Percentiles rank a stretch among this genome's conserved stretches.
These are phyloP conservation scores for Zosterops pallidus DNA, from an alignment of 2,113 vertebrate species.

Conservation along the genomic window DNA sequence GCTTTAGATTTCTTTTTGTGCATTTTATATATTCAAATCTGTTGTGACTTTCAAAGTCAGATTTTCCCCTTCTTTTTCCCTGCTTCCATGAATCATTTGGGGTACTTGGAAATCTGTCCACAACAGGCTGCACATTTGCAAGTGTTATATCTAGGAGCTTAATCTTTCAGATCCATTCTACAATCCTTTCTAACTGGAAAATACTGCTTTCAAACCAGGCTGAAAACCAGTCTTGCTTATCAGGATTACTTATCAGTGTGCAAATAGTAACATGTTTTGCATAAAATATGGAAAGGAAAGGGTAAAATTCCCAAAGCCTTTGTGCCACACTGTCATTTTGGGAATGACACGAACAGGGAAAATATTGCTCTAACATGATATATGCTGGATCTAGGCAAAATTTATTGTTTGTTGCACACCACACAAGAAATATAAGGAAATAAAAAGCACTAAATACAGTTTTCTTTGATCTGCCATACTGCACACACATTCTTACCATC, in stretches of 20 bases:
- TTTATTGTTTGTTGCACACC: background rate
- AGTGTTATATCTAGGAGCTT: background rate
- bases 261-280: background rate
- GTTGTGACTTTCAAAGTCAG: background rate
- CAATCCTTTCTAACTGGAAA: background rate
- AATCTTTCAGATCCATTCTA: conserved; percentile 4
- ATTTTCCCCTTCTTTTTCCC: background rate
- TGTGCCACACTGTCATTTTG: background rate
- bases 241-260: background rate
- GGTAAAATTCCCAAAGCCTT: background rate
- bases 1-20: background rate
- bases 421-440: background rate
- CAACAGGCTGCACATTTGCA: background rate
- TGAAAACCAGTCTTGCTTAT: background rate
- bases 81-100: background rate
- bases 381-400: background rate
- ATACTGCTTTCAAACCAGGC: background rate
- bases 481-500: background rate
- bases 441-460: background rate
- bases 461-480: background rate
- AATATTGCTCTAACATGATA: background rate
- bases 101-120: background rate
- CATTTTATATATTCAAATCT: background rate
- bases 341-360: background rate
- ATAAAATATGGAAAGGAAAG: background rate